A percentile compares a stretch with the other conserved stretches of the same genome.
phyloP scores from a whole-genome alignment of 2,113 vertebrate genomes.

The Odontesthes bonariensis region DNA sequence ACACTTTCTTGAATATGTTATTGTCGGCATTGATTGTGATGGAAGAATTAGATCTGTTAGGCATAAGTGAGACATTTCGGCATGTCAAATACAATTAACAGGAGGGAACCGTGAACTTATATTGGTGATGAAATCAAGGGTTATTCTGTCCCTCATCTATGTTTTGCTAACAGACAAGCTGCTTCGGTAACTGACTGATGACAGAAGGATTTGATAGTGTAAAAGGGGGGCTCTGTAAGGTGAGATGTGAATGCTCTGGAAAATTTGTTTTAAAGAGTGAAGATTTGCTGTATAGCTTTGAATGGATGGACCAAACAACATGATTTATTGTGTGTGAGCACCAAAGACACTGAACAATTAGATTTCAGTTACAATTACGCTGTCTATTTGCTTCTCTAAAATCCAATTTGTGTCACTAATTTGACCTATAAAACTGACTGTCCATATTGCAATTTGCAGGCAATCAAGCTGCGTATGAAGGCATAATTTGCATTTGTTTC shows the following conservation, averaged over 20 bases:
- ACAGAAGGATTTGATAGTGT: background rate
- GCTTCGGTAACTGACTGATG: slow-evolving; percentile 11
- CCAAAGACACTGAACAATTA: slow-evolving; percentile 3
- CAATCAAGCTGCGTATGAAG: slow-evolving; percentile 32
- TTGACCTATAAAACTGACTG: slow-evolving; percentile 51
- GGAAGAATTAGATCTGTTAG: background rate
- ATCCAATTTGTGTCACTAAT: slow-evolving; percentile 59
- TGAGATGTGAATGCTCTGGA: background rate
- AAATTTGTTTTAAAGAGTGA: background rate
- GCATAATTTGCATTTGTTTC: slow-evolving; percentile 27
- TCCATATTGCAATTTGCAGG: slow-evolving; percentile 46
- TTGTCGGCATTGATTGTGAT: slow-evolving; percentile 5
- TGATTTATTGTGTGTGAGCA: slow-evolving; percentile 1
- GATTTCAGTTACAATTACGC: slow-evolving; percentile 20
- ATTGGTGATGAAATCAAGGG: background rate
- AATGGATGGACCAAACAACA: background rate
- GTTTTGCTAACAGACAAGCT: slow-evolving; percentile 9
- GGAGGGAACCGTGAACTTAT: background rate
- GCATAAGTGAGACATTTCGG: slow-evolving; percentile 1
- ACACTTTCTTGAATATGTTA: slow-evolving; percentile 22
- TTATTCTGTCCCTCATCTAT: slow-evolving; percentile 21
- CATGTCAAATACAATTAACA: slow-evolving; percentile 2
- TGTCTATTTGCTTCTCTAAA: slow-evolving; percentile 32
- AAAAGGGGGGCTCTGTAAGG: background rate
- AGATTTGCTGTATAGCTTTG: background rate